These are phyloP conservation scores for Micrasema minimum DNA, from an alignment of 1,140 invertebrate genomes.

Conservation along the genomic window DNA sequence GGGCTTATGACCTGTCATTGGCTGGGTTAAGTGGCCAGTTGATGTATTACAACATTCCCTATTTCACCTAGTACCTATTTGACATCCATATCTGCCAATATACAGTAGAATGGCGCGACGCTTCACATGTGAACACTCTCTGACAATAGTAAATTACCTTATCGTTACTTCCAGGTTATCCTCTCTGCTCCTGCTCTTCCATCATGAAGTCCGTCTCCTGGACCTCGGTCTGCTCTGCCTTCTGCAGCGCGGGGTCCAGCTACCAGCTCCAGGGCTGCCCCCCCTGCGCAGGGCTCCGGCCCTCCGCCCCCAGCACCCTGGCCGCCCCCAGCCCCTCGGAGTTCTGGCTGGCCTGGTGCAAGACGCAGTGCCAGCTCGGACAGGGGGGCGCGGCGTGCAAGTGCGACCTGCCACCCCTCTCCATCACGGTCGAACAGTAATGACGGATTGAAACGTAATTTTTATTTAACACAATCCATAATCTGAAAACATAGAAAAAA, in stretches of 20 bases:
- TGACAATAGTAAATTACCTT: no score
- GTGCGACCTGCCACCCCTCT: conserved; percentile 60
- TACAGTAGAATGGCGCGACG: no score
- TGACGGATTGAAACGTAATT: no score
- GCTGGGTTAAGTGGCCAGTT: no score
- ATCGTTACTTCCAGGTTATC: conserved; percentile 41
- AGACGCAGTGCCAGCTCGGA: conserved; percentile 57
- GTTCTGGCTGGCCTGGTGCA: conserved; percentile 60
- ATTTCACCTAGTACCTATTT: no score
- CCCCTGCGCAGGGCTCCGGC: conserved; percentile 32
- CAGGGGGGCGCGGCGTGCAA: conserved; percentile 62
- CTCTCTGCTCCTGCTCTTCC: conserved; percentile 26
- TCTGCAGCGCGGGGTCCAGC: conserved; percentile 54
- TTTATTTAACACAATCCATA: no score
- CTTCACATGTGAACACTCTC: no score
- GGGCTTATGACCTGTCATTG: no score
- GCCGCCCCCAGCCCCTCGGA: background rate
- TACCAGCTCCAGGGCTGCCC: conserved; percentile 55
- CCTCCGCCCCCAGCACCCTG: background rate
- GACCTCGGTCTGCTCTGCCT: conserved; percentile 56
- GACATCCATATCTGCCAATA: no score
- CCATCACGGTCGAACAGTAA: background rate
- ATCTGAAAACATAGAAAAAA: no score
- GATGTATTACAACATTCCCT: no score
- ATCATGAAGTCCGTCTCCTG: conserved; percentile 32